Evolutionary conservation across 2,113 vertebrate genomes (phyloP).

Genomic region (Chrysemys picta): DNA sequence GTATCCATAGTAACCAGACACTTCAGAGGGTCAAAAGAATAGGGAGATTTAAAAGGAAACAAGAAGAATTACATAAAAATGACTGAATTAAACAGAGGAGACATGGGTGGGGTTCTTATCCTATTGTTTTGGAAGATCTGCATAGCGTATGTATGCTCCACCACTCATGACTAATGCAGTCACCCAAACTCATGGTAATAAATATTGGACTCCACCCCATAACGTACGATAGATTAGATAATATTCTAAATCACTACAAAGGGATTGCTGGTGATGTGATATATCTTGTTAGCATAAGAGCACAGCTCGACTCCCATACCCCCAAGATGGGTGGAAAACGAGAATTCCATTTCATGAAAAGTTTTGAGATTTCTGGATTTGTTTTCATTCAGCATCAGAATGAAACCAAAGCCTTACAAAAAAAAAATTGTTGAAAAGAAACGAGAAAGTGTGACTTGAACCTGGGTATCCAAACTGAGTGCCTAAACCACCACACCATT

Average conservation of each 20-base stretch:
- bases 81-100: neutral
- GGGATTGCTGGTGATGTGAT: neutral
- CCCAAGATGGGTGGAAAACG: too few species aligned
- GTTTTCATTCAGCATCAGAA: too few species aligned
- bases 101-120: neutral
- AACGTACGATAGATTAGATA: accelerated
- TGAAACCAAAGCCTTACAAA: too few species aligned
- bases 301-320: neutral
- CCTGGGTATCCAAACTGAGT: too few species aligned
- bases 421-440: too few species aligned
- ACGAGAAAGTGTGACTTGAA: too few species aligned
- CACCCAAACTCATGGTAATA: neutral
- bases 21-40: slow-evolving; percentile 21
- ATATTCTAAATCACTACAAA: too few species aligned
- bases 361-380: too few species aligned
- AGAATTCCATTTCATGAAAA: too few species aligned
- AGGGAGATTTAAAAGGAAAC: slow-evolving; percentile 25
- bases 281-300: neutral
- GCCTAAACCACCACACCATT: too few species aligned
- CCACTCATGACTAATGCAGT: neutral
- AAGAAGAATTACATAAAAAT: neutral
- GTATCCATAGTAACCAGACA: neutral
- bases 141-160: neutral
- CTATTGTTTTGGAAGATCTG: neutral
- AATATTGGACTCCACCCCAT: neutral